phyloP scores from a whole-genome alignment of 2,113 vertebrate genomes.

The Actenoides lindsayi region DNA sequence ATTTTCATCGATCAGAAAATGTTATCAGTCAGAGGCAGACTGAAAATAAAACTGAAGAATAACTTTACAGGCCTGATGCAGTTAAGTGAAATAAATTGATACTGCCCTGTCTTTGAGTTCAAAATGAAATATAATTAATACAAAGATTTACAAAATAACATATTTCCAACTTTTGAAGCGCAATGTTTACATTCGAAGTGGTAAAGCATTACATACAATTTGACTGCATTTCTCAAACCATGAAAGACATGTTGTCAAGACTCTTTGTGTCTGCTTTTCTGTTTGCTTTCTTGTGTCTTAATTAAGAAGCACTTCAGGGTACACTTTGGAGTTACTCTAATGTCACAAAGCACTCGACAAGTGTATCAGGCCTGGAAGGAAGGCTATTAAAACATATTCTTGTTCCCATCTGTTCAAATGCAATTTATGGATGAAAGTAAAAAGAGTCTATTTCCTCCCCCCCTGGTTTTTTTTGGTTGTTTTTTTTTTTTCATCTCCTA shows the following conservation, averaged over 20 bases:
- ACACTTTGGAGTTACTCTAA: not conserved
- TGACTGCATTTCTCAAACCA: slow-evolving; percentile 12
- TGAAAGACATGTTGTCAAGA: not conserved
- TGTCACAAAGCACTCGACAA: not conserved
- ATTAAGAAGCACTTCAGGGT: not conserved
- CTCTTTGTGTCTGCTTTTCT: not conserved
- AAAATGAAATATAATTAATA: slow-evolving; percentile 59
- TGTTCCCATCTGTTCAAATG: not conserved
- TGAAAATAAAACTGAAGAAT: slow-evolving; percentile 68
- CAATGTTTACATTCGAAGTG: not conserved
- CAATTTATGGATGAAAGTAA: not conserved
- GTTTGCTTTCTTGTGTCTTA: not conserved
- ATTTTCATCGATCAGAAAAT: slow-evolving; percentile 67
- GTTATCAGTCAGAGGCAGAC: slow-evolving; percentile 65
- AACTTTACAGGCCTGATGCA: not conserved
- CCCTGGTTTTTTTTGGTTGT: not conserved
- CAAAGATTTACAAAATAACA: slow-evolving; percentile 13
- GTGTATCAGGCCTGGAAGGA: not conserved
- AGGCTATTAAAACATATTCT: not conserved
- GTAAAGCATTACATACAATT: slow-evolving; percentile 15
- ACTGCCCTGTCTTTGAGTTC: slow-evolving; percentile 20
- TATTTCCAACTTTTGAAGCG: slow-evolving; percentile 36
- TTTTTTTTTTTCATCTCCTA: not conserved
- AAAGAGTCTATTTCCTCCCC: not conserved
- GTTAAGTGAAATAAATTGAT: slow-evolving; percentile 41